Percentiles rank a stretch among this genome's conserved stretches.
These are phyloP conservation scores for Seira musarum DNA, from an alignment of 2,888 invertebrate species.

Conservation along the genomic window DNA sequence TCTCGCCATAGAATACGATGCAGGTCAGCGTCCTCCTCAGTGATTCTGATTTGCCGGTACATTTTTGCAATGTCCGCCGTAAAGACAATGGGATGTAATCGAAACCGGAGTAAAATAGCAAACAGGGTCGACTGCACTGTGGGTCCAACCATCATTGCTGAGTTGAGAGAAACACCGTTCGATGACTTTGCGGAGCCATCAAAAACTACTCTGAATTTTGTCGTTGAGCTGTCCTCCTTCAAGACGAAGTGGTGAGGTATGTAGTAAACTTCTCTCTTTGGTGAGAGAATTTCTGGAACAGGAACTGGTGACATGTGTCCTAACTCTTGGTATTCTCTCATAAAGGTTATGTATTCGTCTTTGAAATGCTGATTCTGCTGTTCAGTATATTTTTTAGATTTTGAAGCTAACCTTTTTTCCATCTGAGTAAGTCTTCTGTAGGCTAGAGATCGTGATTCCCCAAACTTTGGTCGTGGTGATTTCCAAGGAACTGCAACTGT, in stretches of 20 bases:
- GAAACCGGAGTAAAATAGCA: conserved; percentile 10
- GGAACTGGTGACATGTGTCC: conserved; percentile 66
- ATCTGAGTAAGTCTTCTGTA: neutral
- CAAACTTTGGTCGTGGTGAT: neutral
- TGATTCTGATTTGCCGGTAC: conserved; percentile 56
- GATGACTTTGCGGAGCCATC: conserved; percentile 69
- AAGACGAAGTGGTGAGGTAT: conserved; percentile 70
- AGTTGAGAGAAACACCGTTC: neutral
- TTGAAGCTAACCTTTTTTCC: neutral
- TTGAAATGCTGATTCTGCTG: neutral
- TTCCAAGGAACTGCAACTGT: neutral
- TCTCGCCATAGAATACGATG: conserved; percentile 67
- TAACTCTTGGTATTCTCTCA: conserved; percentile 61
- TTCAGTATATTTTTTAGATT: neutral
- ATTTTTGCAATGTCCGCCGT: conserved; percentile 20
- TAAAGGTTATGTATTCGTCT: conserved; percentile 57
- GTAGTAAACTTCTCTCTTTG: conserved; percentile 55
- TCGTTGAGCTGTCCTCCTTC: conserved; percentile 67
- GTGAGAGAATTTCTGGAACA: conserved; percentile 11
- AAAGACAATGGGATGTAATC: neutral
- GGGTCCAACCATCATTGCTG: conserved; percentile 51
- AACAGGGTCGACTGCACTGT: neutral
- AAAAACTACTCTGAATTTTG: too few species aligned
- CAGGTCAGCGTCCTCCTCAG: conserved; percentile 64
- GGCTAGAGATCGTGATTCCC: neutral